Evolutionary conservation across 2,113 vertebrate species (phyloP).

Genomic region (Aleadryas rufinucha): DNA sequence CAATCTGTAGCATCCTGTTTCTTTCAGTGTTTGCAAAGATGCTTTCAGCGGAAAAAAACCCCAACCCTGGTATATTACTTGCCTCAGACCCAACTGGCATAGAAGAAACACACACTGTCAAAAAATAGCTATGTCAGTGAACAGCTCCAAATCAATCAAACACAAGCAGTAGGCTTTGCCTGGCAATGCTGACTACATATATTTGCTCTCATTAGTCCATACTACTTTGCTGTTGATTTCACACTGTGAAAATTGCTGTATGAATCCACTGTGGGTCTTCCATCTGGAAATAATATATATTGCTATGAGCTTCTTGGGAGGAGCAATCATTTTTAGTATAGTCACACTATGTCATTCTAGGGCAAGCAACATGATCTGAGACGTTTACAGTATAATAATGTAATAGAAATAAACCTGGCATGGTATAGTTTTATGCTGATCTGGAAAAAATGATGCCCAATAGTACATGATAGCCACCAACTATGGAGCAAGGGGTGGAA

Average conservation of each 20-base stretch:
- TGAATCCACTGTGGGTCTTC: background rate
- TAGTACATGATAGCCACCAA: background rate
- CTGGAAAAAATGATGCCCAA: background rate
- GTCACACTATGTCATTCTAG: background rate
- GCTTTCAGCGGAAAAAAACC: background rate
- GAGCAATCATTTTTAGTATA: background rate
- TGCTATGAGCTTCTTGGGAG: background rate
- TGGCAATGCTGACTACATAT: background rate
- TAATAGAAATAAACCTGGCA: background rate
- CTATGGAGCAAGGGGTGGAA: background rate
- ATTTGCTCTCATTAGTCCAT: background rate
- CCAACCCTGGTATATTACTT: background rate
- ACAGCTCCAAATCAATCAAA: background rate
- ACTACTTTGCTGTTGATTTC: background rate
- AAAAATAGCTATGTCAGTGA: background rate
- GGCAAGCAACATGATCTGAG: background rate
- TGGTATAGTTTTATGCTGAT: background rate
- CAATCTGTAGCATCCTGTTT: background rate
- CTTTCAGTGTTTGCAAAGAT: background rate
- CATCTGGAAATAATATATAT: background rate
- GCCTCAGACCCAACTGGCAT: background rate
- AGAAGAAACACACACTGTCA: background rate
- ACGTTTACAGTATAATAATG: background rate
- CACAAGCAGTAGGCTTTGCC: background rate
- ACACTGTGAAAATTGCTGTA: background rate